A percentile compares a stretch with the other conserved stretches of the same genome.
These are phyloP conservation scores for Pollachius pollachius DNA, from an alignment of 2,113 vertebrate genomes.

Conservation along the genomic window DNA sequence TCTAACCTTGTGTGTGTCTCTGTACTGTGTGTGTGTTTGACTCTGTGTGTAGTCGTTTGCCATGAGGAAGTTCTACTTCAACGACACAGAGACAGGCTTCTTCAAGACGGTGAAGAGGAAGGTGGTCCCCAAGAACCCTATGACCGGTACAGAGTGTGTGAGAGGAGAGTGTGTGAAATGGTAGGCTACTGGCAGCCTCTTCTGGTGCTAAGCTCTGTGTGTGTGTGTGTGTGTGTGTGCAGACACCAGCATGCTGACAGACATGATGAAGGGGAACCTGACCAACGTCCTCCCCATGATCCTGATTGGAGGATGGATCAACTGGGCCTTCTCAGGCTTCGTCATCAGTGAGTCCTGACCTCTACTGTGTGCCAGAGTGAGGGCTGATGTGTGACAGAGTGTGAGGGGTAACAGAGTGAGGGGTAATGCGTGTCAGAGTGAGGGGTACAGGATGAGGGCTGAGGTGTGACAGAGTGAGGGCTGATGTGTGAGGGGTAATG, in stretches of 20 bases:
- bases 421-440: too few species aligned
- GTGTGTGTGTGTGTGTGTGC: slow-evolving; percentile 16
- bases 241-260: slow-evolving; percentile 81
- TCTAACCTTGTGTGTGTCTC: too few species aligned
- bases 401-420: too few species aligned
- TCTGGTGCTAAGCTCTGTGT: slow-evolving; percentile 40
- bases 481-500: too few species aligned
- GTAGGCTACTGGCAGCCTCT: background rate
- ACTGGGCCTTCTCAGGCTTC: slow-evolving; percentile 86
- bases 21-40: too few species aligned
- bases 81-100: slow-evolving; percentile 78
- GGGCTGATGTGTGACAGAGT: too few species aligned
- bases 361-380: background rate
- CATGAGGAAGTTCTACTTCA: slow-evolving; percentile 83
- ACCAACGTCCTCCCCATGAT: slow-evolving; percentile 85
- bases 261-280: slow-evolving; percentile 86
- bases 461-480: too few species aligned
- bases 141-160: slow-evolving; percentile 69
- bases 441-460: too few species aligned
- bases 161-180: slow-evolving; percentile 11
- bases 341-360: slow-evolving; percentile 75
- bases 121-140: slow-evolving; percentile 78
- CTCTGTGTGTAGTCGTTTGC: slow-evolving; percentile 72
- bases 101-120: slow-evolving; percentile 82
- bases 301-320: slow-evolving; percentile 84